Conservation (phyloP, 1,140 invertebrate genomes). For the Araneus ventricosus region DNA sequence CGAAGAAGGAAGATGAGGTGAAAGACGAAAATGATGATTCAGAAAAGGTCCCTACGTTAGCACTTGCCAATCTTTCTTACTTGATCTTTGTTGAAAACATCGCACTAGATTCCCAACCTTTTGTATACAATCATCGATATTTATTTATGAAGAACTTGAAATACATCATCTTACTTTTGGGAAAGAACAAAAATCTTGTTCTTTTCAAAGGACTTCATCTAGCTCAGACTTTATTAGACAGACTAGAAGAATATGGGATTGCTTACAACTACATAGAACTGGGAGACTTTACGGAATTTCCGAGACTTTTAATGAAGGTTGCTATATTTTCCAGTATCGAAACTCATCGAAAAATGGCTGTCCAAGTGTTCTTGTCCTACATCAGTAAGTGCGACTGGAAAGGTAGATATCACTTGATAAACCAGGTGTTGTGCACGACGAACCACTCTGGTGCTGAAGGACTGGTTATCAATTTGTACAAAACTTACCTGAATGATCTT, state of each 20-base stretch:
- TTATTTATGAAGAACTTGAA: slow-evolving; percentile 11
- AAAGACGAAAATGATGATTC: not conserved
- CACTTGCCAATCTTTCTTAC: slow-evolving; percentile 52
- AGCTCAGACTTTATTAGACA: slow-evolving; percentile 11
- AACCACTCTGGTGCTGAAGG: slow-evolving; percentile 58
- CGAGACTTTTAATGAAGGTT: slow-evolving; percentile 28
- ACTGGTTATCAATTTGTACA: slow-evolving; percentile 52
- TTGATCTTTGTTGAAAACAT: slow-evolving; percentile 70
- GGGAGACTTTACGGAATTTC: slow-evolving; percentile 34
- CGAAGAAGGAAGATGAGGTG: not conserved
- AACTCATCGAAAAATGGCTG: not conserved
- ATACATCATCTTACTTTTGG: slow-evolving; percentile 10
- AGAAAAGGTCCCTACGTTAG: slow-evolving; percentile 14
- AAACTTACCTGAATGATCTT: slow-evolving; percentile 44
- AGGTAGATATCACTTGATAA: slow-evolving; percentile 57
- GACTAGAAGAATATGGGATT: slow-evolving; percentile 40
- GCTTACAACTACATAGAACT: not conserved
- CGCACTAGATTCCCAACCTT: slow-evolving; percentile 39
- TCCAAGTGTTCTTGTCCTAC: slow-evolving; percentile 35
- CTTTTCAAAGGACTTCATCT: slow-evolving; percentile 61
- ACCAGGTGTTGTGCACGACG: slow-evolving; percentile 7
- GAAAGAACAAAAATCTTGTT: slow-evolving; percentile 28
- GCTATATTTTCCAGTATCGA: slow-evolving; percentile 38
- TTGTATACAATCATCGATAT: slow-evolving; percentile 50
- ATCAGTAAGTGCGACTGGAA: slow-evolving; percentile 53